phyloP scores from a whole-genome alignment of 1,140 invertebrate species.

The Alviniconcha marisindica region DNA sequence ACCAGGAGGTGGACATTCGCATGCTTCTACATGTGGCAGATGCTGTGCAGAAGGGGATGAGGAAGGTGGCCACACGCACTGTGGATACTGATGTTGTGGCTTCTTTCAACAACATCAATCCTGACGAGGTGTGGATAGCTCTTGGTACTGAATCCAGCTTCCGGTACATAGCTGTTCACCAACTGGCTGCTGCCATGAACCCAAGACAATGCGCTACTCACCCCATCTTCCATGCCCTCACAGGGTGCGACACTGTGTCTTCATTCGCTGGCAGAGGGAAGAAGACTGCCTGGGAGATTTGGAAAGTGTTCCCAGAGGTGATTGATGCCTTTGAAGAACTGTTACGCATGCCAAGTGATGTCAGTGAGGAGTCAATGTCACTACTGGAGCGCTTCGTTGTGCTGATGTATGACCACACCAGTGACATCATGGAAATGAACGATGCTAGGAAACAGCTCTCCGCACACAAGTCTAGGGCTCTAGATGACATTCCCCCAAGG shows the following conservation, averaged over 20 bases:
- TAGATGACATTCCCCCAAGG: too few species aligned
- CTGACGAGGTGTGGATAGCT: conserved; percentile 5
- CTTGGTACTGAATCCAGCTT: conserved; percentile 1
- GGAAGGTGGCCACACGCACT: not conserved
- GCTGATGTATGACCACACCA: too few species aligned
- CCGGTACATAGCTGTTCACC: not conserved
- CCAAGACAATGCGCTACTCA: not conserved
- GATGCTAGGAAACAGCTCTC: too few species aligned
- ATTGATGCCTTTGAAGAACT: not conserved
- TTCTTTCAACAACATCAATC: not conserved
- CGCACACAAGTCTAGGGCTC: too few species aligned
- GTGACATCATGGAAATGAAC: too few species aligned
- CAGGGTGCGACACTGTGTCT: conserved; percentile 16
- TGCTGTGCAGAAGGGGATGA: not conserved
- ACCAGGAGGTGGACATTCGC: conserved; percentile 12
- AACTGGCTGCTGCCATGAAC: not conserved
- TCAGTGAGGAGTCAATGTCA: too few species aligned
- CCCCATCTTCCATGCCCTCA: not conserved
- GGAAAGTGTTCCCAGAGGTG: not conserved
- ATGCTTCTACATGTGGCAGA: not conserved
- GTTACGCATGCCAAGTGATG: too few species aligned
- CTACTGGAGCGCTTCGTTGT: too few species aligned
- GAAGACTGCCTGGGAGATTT: not conserved
- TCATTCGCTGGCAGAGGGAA: not conserved
- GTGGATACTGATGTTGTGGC: conserved; percentile 27